Evolutionary conservation across 2,113 vertebrate genomes (phyloP).

Genomic region (Recurvirostra avosetta): DNA sequence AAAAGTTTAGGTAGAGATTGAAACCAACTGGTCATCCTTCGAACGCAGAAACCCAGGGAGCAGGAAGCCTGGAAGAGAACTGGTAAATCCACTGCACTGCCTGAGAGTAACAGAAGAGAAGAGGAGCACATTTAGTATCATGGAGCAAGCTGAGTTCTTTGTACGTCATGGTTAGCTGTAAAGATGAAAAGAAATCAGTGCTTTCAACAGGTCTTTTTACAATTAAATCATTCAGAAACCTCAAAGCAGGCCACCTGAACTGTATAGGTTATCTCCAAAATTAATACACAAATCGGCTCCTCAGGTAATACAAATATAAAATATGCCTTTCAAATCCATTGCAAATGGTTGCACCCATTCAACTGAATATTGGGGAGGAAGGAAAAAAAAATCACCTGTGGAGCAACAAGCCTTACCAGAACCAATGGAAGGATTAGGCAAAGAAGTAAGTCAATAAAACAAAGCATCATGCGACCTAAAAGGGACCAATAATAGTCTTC

Average conservation of each 20-base stretch:
- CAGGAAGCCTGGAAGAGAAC: conserved; percentile 65
- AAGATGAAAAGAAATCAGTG: conserved; percentile 30
- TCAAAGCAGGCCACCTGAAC: background rate
- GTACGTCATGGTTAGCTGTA: conserved; percentile 13
- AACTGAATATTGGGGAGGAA: background rate
- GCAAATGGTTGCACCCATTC: conserved; percentile 1
- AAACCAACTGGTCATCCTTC: conserved; percentile 56
- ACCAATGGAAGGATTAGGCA: conserved; percentile 18
- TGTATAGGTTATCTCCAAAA: background rate
- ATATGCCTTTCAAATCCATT: background rate
- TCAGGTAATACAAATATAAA: background rate
- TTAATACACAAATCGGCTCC: background rate
- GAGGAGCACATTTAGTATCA: conserved; percentile 40
- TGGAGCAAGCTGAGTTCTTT: background rate
- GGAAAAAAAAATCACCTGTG: conserved; percentile 4
- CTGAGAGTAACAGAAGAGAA: conserved; percentile 57
- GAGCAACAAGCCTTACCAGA: conserved; percentile 41
- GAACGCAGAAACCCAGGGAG: background rate
- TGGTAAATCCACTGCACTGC: conserved; percentile 58
- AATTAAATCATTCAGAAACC: background rate
- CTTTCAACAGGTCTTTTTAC: conserved; percentile 18
- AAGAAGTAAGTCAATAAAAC: conserved; percentile 27
- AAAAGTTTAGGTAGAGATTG: conserved; percentile 49
- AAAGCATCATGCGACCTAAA: conserved; percentile 1
- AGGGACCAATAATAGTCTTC: conserved; percentile 3